Evolutionary conservation across 2,797 vertebrate genomes (phyloP).

Genomic region (Molossus alvarezi): DNA sequence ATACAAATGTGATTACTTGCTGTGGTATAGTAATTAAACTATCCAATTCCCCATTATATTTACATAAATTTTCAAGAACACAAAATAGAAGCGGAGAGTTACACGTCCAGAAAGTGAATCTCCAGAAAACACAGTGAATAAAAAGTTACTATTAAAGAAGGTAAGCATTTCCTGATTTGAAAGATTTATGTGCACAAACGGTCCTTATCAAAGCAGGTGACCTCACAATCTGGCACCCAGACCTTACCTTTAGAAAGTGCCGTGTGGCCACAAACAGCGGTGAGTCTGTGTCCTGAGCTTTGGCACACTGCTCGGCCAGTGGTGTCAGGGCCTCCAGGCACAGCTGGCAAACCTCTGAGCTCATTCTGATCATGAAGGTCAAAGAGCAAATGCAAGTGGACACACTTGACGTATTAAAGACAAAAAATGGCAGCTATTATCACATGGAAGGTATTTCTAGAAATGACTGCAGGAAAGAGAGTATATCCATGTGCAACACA

Average conservation of each 20-base stretch:
- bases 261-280: conserved; percentile 97
- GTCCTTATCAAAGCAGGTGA: neutral
- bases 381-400: conserved; percentile 87
- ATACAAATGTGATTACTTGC: neutral
- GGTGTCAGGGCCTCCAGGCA: conserved; percentile 98
- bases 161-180: neutral
- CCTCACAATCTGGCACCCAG: neutral
- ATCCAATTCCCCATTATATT: neutral
- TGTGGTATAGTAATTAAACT: neutral
- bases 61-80: neutral
- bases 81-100: neutral
- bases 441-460: neutral
- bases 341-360: conserved; percentile 98
- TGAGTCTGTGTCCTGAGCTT: conserved; percentile 98
- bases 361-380: conserved; percentile 94
- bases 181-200: neutral
- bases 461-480: neutral
- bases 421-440: neutral
- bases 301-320: conserved; percentile 98
- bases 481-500: neutral
- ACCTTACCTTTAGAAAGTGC: conserved; percentile 98
- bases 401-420: conserved; percentile 6
- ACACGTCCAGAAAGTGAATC: neutral
- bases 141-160: neutral
- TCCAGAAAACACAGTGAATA: neutral